phyloP scores from a whole-genome alignment of 1,140 invertebrate species.

The Apis florea region DNA sequence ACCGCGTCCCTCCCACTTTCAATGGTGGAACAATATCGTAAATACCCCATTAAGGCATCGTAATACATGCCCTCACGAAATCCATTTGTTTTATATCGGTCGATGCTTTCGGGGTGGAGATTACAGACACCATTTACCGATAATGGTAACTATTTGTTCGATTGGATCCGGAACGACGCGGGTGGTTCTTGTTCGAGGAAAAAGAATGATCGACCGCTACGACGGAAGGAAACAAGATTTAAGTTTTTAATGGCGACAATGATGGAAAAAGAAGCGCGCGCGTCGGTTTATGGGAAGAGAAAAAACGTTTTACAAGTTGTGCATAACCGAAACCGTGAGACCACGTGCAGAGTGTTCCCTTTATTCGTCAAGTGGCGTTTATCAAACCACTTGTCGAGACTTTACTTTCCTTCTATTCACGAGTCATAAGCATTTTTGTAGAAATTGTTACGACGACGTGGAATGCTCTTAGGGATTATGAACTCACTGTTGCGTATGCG shows the following conservation, averaged over 20 bases:
- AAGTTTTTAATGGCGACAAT: conserved; percentile 44
- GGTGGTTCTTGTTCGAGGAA: not conserved
- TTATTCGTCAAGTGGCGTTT: conserved; percentile 28
- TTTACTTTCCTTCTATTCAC: conserved; percentile 11
- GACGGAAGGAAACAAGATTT: conserved; percentile 22
- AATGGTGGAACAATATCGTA: conserved; percentile 45
- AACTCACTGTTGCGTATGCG: not conserved
- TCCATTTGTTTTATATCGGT: conserved; percentile 51
- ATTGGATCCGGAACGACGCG: conserved; percentile 43
- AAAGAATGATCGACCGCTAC: not conserved
- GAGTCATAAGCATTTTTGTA: not conserved
- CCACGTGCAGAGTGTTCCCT: conserved; percentile 3
- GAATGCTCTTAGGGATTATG: not conserved
- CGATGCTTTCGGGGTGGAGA: conserved; percentile 39
- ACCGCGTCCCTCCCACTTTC: not conserved
- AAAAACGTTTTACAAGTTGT: conserved; percentile 24
- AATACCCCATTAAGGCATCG: conserved; percentile 29
- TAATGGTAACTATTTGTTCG: conserved; percentile 47
- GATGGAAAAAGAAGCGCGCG: conserved; percentile 32
- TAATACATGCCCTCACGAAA: not conserved
- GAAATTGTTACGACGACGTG: not conserved
- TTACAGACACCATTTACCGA: conserved; percentile 52
- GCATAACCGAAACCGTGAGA: conserved; percentile 42
- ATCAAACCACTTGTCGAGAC: conserved; percentile 14
- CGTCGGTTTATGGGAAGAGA: conserved; percentile 9